These are phyloP conservation scores for Protonibea diacanthus DNA, from an alignment of 2,797 vertebrate genomes.

Conservation along the genomic window DNA sequence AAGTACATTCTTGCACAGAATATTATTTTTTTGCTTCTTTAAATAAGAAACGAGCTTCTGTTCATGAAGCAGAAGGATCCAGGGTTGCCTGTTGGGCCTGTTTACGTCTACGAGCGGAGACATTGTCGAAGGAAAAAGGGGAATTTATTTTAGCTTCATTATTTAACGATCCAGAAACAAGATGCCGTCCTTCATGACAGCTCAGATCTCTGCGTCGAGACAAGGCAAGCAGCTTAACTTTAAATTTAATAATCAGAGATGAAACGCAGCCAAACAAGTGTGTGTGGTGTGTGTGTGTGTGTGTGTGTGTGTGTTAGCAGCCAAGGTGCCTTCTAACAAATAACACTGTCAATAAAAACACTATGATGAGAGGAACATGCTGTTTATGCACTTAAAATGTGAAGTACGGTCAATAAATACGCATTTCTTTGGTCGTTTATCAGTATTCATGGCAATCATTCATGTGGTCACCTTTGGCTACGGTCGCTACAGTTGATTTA, in stretches of 20 bases:
- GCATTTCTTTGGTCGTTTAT: neutral
- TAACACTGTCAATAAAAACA: neutral
- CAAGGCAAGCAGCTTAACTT: slow-evolving; percentile 52
- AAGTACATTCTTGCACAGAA: neutral
- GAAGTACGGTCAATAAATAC: neutral
- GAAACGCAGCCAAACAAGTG: slow-evolving; percentile 37
- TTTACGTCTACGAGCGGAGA: neutral
- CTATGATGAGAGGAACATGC: neutral
- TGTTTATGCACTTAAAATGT: neutral
- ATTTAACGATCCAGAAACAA: slow-evolving; percentile 28
- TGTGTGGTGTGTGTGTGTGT: neutral
- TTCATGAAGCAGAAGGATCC: neutral
- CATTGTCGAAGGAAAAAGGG: neutral
- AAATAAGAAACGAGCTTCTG: neutral
- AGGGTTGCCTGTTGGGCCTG: neutral
- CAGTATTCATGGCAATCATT: neutral
- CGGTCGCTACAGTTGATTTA: slow-evolving; percentile 22
- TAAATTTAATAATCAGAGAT: slow-evolving; percentile 47
- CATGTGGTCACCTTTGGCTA: neutral
- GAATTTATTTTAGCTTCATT: neutral
- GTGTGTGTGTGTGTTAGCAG: slow-evolving; percentile 4
- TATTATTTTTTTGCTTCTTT: neutral
- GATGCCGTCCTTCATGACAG: neutral
- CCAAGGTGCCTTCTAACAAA: slow-evolving; percentile 38
- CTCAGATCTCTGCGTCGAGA: slow-evolving; percentile 34